Base-by-base conservation (phyloP, 2,888 invertebrate species). In the Zootermopsis nevadensis region DNA sequence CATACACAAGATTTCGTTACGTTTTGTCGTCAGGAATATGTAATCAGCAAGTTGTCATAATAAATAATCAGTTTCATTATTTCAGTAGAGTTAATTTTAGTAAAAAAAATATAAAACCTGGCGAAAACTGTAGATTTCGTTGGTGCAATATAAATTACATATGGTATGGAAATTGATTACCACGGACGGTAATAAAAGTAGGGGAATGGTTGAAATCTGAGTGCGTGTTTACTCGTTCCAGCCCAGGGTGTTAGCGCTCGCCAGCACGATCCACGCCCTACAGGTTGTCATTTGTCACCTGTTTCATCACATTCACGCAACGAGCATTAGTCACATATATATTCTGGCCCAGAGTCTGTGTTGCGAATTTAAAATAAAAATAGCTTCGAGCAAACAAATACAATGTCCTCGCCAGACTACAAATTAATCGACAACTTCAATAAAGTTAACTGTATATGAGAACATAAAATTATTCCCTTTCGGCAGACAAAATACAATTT, bases 211-310 rank as follows among this genome's bases (percentile, higher is more conserved):
- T n/a, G 27, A 69, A 69, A 69, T 69, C 69, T 69, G 31, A 30
- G 31, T 69, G 69, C 69, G 69, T 69, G 69, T 31, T 69, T 30
- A 69, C 2, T n/a, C 15, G 27, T 10, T 19, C 15, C 31, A 31
- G 69, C 69, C 69, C 69, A 33, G 7, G n/a, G 69, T 31, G 33
- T 24, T 3, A 15, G 27, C n/a, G 15, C 60, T 35, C 31, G 24
- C 66, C 79, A 35, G 35, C 66, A 66, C 60, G 53, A 19, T 33
- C 69, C 82, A 38, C 74, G 60, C 79, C 79, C 79, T 66, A 27
- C 27, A 79, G 79, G 27, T 74, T 55, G 82, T 82, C 82, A 76
- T 82, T 82, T 82, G 82, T 82, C 82, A 82, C 82, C 60, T 82
- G 74, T 82, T 74, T 76, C 74, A 72, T 82, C 82, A 74, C 74